Conservation (phyloP, 53 echinoderm and acorn worm species). For the Echinarachnius parma region DNA sequence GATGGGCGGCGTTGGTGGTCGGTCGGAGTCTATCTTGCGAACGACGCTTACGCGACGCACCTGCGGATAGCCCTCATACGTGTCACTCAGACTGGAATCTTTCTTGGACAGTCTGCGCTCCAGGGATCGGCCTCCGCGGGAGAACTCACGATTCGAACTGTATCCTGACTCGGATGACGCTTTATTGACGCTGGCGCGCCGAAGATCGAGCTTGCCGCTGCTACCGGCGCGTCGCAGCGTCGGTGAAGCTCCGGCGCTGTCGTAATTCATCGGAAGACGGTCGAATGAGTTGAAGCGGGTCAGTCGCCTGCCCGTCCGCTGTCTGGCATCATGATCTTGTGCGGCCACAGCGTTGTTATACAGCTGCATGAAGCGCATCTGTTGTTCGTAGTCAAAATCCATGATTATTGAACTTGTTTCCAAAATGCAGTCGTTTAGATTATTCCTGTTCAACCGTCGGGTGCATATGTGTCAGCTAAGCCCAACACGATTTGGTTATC, state of each 20-base stretch:
- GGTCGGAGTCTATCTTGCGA: neutral
- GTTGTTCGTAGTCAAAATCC: slow-evolving; percentile 11
- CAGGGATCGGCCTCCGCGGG: neutral
- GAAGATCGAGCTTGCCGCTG: slow-evolving; percentile 15
- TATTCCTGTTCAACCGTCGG: too few relatives aligned
- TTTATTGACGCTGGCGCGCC: neutral
- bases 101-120: neutral
- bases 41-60: slow-evolving; percentile 6
- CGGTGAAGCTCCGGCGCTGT: neutral
- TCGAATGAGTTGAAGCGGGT: neutral
- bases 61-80: slow-evolving; percentile 24
- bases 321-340: neutral
- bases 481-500: too few relatives aligned
- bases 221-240: slow-evolving; percentile 7
- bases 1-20: slow-evolving; percentile 21
- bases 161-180: slow-evolving; percentile 32
- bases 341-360: slow-evolving; percentile 20
- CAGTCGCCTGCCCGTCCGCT: neutral
- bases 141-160: slow-evolving; percentile 12
- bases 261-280: neutral
- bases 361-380: slow-evolving; percentile 28
- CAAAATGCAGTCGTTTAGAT: too few relatives aligned
- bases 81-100: slow-evolving; percentile 11
- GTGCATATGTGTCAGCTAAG: too few relatives aligned
- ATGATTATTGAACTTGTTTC: slow-evolving; percentile 8